Evolutionary conservation across 2,888 invertebrate genomes (phyloP), one percentile per base, ranked within the genome.

Genomic region (Hemistola chrysoprasaria): DNA sequence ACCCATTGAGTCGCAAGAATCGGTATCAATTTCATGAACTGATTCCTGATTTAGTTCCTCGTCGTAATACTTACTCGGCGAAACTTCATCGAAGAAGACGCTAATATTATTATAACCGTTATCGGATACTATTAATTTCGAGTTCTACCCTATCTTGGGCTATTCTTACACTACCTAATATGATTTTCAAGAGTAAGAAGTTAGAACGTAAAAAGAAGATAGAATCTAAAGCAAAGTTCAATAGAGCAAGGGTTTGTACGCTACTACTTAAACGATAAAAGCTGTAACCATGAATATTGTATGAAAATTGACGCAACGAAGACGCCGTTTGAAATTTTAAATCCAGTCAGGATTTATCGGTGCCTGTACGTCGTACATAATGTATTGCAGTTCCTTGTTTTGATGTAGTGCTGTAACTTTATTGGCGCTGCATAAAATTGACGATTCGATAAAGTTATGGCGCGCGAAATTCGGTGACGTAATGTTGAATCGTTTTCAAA

Each of bases 251-350:
- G 4, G 4, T 16, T 16, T 4, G 4, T 5, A 22, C 31, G 11
- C 22, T 35, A 9, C 31, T 25, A 9, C 31, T 25, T 29, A 29
- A 34, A 39, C 47, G 56, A 34, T 64, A 51, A 60, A 52, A 58
- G 49, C 49, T 61, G 59, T 55, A 62, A 52, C 57, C 48, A 58
- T 65, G 64, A 71, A 72, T 68, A 64, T 71, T 62, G 58, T 61
- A 70, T 64, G 63, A 66, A 71, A 66, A 67, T 65, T 66, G 59
- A 68, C 59, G 63, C 57, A 57, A 56, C 56, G 57, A 65, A 65
- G 67, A 64, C 51, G 56, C 38, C 52, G 53, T 55, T 57, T 66
- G 50, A 62, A 71, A 65, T 71, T 71, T 73, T 64, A 70, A 74
- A 66, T 59, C 52, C 36, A 45, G 45, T 34, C 25, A 40, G 40